Evolutionary conservation across 1,140 invertebrate species (phyloP), one percentile per base, ranked within the genome.

Genomic region (Scaptodrosophila lebanonensis): DNA sequence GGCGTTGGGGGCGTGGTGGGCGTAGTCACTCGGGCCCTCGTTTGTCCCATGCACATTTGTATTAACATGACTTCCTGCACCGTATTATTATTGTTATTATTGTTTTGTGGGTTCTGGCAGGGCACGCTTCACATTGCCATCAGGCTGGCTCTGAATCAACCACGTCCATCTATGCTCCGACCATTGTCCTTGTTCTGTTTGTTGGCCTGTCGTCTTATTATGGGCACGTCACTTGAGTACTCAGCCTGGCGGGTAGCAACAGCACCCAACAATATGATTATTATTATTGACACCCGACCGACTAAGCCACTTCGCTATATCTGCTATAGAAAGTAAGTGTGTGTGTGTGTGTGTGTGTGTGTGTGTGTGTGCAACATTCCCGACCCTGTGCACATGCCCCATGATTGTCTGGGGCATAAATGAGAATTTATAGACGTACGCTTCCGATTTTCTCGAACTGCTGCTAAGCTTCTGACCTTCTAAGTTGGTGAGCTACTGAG

Each of bases 31-130:
- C 1, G 25, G n/a, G 56, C 51, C 27, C 29, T 49, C 49, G 48
- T 59, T 32, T 57, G 59, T 62, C 59, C 56, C 52, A 51, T 40
- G 68, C 44, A 77, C 72, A 79, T 77, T 77, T 72, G 73, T 77
- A 77, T 77, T 77, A 77, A 77, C 72, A 77, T 77, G 72, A 79
- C 73, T 79, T 77, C 59, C 73, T 66, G 61, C 33, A 72, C 64
- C 68, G 73, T 77, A 77, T 77, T 73, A 77, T 77, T 77, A 77
- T 79, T 76, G 77, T 77, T 77, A 79, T 77, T 73, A 64, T 64
- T 51, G 43, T 54, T 15, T 58, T 51, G 50, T 49, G 38, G 52
- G 44, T n/a, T n/a, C 66, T 65, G 51, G 66, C 62, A 72, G 72
- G 73, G 63, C 64, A 77, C 73, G 72, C 36, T n/a, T 38, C 11